Evolutionary conservation across 2,113 vertebrate genomes (phyloP).

Genomic region (Leptobrachium leishanense): DNA sequence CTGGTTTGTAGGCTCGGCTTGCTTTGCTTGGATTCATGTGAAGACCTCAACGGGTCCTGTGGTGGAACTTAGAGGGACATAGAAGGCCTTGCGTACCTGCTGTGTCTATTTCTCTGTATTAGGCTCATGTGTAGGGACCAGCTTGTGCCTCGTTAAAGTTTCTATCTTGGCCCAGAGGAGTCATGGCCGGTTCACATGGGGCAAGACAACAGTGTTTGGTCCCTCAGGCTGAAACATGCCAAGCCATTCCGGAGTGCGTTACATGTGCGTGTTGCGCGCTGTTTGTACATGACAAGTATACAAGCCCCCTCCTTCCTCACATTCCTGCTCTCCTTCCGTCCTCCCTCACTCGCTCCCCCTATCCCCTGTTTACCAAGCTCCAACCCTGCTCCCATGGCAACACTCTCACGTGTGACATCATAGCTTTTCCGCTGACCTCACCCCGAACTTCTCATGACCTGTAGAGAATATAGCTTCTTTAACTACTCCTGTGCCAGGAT

Average conservation of each 20-base stretch:
- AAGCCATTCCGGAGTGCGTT: background rate
- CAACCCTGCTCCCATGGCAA: slow-evolving; percentile 2
- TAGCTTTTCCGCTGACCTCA: slow-evolving; percentile 44
- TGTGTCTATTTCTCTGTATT: too few relatives aligned
- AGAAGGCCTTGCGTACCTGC: too few relatives aligned
- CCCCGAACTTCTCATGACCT: slow-evolving; percentile 33
- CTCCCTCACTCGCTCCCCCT: background rate
- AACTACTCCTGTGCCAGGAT: background rate
- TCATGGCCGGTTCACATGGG: too few relatives aligned
- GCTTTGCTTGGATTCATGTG: too few relatives aligned
- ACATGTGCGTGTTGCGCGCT: background rate
- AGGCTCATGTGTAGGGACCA: too few relatives aligned
- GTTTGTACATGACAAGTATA: slow-evolving; percentile 2
- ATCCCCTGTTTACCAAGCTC: slow-evolving; percentile 42
- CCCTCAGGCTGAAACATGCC: slow-evolving; percentile 6
- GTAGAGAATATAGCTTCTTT: slow-evolving; percentile 1
- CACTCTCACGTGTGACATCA: slow-evolving; percentile 29
- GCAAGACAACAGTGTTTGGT: too few relatives aligned
- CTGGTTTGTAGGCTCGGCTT: too few relatives aligned
- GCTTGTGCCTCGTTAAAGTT: too few relatives aligned
- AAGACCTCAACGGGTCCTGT: too few relatives aligned
- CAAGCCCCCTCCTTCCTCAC: background rate
- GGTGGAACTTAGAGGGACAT: too few relatives aligned
- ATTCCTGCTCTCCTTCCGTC: slow-evolving; percentile 31
- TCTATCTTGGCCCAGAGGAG: too few relatives aligned